Base-by-base conservation (phyloP, 2,888 invertebrate genomes). In the Nephrocerus scutellatus region DNA sequence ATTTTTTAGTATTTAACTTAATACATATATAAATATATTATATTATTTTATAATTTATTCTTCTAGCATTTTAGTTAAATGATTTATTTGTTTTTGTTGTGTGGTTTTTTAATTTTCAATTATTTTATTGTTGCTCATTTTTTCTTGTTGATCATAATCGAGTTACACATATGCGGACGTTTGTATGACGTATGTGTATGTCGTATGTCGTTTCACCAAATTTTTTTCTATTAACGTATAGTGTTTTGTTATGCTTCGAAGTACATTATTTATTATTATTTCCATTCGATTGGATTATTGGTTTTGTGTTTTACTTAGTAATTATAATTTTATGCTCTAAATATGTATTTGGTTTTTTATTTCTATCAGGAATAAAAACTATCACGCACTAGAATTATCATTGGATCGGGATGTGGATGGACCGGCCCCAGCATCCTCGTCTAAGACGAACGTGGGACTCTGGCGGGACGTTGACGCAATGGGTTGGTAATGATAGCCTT, bases 401-500 rank as follows among this genome's bases (percentile, higher is more conserved):
- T 63, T 68, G 63, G 68, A 68, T 60, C 65, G 67, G 64, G 67
- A 68, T 59, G 68, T 66, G 62, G 68, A 65, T 66, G 66, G 66
- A 61, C 66, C 67, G 54, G 62, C 63, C 54, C 55, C 59, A 56
- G 57, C 51, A 47, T 66, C 64, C 53, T 66, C 66, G 55, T 64
- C 67, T 54, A 69, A 50, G 50, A 68, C 57, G 56, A 69, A 69
- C 51, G 68, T 68, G 52, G 70, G 70, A 60, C 70, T 70, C 59
- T 73, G 70, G 66, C 71, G 70, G 56, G 74, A 74, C 57, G 74
- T 74, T 53, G 74, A 73, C 58, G 67, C 66, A 53, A 67, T 63
- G 53, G 66, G 66, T 57, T 68, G 68, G 61, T 69, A 69, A 59
- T 69, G 69, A 58, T 69, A 69, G 55, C 68, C 69, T 61, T 69